Percentiles rank a stretch among this genome's conserved stretches.
These are phyloP conservation scores for Cynoglossus semilaevis DNA, from an alignment of 2,113 vertebrate species.

Conservation along the genomic window DNA sequence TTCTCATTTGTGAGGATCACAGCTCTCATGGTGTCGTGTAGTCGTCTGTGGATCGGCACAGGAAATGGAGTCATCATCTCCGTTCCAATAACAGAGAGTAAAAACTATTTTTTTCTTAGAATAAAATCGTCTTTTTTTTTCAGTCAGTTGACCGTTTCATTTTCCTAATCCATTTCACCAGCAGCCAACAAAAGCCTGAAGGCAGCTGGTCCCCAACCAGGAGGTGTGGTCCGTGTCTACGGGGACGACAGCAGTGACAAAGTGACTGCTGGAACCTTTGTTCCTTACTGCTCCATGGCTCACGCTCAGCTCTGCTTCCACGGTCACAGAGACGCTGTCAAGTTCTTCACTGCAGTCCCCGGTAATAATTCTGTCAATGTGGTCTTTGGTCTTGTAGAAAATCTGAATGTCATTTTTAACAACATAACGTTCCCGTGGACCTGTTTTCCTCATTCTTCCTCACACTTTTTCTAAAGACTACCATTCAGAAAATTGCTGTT, in stretches of 20 bases:
- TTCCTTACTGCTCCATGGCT: slow-evolving; percentile 97
- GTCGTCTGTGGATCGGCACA: slow-evolving; percentile 95
- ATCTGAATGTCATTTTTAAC: too few relatives aligned
- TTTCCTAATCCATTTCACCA: slow-evolving; percentile 44
- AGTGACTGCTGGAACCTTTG: slow-evolving; percentile 90
- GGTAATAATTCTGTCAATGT: slow-evolving; percentile 66
- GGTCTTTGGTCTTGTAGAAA: too few relatives aligned
- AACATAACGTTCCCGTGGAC: too few relatives aligned
- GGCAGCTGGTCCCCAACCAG: slow-evolving; percentile 80
- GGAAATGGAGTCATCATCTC: slow-evolving; percentile 98
- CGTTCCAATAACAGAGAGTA: slow-evolving; percentile 81
- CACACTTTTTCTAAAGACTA: too few relatives aligned
- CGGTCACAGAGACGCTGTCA: slow-evolving; percentile 94
- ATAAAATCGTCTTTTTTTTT: not conserved
- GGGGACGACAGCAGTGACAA: slow-evolving; percentile 94
- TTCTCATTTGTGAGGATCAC: slow-evolving; percentile 98
- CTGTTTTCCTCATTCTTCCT: too few relatives aligned
- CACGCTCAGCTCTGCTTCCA: slow-evolving; percentile 98
- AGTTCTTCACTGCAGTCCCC: slow-evolving; percentile 97
- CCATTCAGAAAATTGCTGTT: too few relatives aligned
- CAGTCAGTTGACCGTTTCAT: too few relatives aligned
- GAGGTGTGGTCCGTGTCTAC: slow-evolving; percentile 88
- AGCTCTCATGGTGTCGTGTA: slow-evolving; percentile 90
- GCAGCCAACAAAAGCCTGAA: slow-evolving; percentile 83
- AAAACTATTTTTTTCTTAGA: not conserved